Conservation (phyloP, 2,113 vertebrate genomes). For the Mormoops blainvillei region DNA sequence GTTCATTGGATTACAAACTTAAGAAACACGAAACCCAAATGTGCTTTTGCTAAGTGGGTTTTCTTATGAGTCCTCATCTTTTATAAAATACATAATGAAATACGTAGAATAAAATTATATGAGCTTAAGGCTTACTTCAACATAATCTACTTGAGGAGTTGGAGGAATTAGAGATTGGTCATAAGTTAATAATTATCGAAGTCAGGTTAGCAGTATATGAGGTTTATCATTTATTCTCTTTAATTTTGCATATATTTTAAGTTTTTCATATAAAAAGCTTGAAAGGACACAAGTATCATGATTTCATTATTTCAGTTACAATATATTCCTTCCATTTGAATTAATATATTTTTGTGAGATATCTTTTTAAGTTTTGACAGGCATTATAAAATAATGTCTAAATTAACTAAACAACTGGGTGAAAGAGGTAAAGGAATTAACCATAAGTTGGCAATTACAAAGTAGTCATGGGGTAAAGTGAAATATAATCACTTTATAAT, state of each 20-base stretch:
- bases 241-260: not conserved
- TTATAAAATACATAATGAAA: not conserved
- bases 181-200: not conserved
- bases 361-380: not conserved
- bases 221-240: not conserved
- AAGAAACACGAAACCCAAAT: conserved; percentile 77
- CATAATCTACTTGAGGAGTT: not conserved
- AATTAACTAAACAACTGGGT: not conserved
- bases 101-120: not conserved
- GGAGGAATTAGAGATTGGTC: not conserved
- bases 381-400: not conserved
- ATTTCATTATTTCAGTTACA: not conserved
- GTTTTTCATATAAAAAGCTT: not conserved
- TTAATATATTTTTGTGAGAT: not conserved
- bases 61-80: not conserved
- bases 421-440: not conserved
- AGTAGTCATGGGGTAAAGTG: not conserved
- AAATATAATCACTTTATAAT: not conserved
- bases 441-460: not conserved
- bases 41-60: not conserved
- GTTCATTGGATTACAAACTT: conserved; percentile 78
- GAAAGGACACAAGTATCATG: not conserved
- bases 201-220: not conserved
- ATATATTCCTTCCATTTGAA: not conserved
- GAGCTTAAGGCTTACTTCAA: not conserved